Base-by-base conservation (phyloP, 2,113 vertebrate genomes). In the Siphamia tubifer region DNA sequence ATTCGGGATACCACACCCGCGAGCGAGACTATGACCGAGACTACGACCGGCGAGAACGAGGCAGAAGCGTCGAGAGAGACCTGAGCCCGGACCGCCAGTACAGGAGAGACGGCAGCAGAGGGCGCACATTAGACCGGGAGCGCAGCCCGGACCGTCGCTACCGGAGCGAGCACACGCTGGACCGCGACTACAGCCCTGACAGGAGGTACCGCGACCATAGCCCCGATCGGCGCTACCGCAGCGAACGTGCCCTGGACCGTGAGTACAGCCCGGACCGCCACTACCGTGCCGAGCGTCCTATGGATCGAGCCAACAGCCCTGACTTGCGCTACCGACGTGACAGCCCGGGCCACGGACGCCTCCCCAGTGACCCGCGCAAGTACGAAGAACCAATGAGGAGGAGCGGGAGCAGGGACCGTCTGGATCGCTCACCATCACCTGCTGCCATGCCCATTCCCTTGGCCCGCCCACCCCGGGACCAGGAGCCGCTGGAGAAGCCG, bases 381-480 rank as follows among this genome's bases (percentile, higher is more conserved):
- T 85, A 80, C 0, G 73, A 90, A 8, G 90, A 80, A 19, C 86
- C 90, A 5, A 1, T 75, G 2, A 77, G 57, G 24, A 87, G 84
- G 24, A 92, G 88, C n/a, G 88, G 7, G 13, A 98, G 96, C 83
- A 89, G 75, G 3, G 96, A 98, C 73, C 89, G 68, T 2, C 74
- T 74, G 84, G 87, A 77, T 72, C 83, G 21, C 71, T 92, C 8
- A 0, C 79, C 51, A 4, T 72, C 80, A 10, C 94, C 87, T 0
- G 32, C 36, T 0, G 23, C 73, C 2, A 9, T 70, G 64, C 82
- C 87, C 60, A 79, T 91, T 25, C 90, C 90, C 7, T 45, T 87
- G 39, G 63, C 90, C 9, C 85, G 88, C 16, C 83, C 73, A 17
- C 36, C 49, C 73, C 89, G 69, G 31, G 38, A 62, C 20, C 88